Evolutionary conservation across 2,888 invertebrate genomes (phyloP), one percentile per base, ranked within the genome.

Genomic region (Trissonchulus latispiculum): DNA sequence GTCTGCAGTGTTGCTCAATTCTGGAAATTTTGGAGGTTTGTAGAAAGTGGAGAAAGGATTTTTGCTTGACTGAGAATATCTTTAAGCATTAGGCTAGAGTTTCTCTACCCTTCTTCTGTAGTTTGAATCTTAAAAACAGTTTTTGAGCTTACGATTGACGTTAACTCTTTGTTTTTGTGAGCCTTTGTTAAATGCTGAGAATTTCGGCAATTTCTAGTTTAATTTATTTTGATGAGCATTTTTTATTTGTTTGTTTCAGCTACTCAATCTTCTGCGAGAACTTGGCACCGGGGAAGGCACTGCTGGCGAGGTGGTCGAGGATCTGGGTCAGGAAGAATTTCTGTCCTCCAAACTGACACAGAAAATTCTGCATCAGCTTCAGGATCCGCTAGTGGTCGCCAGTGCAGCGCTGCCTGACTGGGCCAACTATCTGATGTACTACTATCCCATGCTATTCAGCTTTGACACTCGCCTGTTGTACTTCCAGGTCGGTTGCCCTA

Each of bases 401-500:
- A 93, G 95, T 77, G 90, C 91, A 76, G 93, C 96, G 73, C 87
- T 96, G 78, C 97, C 99, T 0, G 89, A 89, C 71, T 99, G 97
- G 99, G 92, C 88, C 83, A 92, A 93, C 81, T 90, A 93, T 83
- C 87, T 99, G 70, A 94, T 93, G 79, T 84, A 84, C 77, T 91
- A 93, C 83, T 96, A 94, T 83, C 96, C 96, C 2, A 96, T 97
- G 88, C 86, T 99, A 77, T 93, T 99, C 85, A 95, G 97, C 1
- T 91, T 96, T 84, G 97, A 99, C 82, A 96, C 95, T 0, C 87
- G 96, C 75, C 93, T 95, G 62, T 23, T 72, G 37, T 74, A 74
- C 35, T 66, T 74, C 33, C 31, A 59, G 28, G 48, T 48, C 8
- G 23, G n/a, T n/a, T n/a, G n/a, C n/a, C n/a, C n/a, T n/a, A n/a